Base-by-base conservation (phyloP, 2,113 vertebrate genomes). In the Perccottus glenii region DNA sequence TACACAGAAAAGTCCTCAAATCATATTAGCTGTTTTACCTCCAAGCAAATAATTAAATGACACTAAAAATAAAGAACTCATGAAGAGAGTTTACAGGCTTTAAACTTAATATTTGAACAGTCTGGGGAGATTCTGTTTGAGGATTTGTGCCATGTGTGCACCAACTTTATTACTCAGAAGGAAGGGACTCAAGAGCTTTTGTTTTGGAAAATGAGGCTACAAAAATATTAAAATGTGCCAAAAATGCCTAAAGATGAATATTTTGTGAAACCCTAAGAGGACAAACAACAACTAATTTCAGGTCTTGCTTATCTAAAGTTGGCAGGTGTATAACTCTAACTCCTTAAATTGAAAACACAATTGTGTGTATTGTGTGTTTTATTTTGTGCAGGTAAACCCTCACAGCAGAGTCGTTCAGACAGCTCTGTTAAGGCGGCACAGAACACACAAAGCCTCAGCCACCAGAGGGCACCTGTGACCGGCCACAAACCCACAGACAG, bases 361-460 rank as follows among this genome's bases (percentile, higher is more conserved):
- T 27, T 3, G 19, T 3, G 19, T 27, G 19, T 27, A 27, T 27
- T 27, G 19, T 53, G 2, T 9, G 15, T 66, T 11, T 0, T 62
- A 27, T 1, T 40, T 45, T 27, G 59, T 42, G 14, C 42, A 92
- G 91, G 88, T 75, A 88, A 90, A 64, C 40, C 51, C 60, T 68
- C 81, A 6, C 88, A 87, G 67, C 82, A 85, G 51, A 67, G 73
- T 57, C 82, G 69, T 46, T 35, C 83, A 12, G 85, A 86, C 58
- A 69, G 60, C 42, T 76, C 85, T 33, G 73, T 77, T 40, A 75
- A 48, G 7, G 70, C 81, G 6, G 47, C 67, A 42, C 76, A 84
- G 61, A 64, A 86, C 35, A 86, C 89, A 1, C 92, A 90, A 11
- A 93, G 92, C 82, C 88, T 93, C 27, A 82, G 90, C 77, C 92